Conservation (phyloP, 2,113 vertebrate genomes). For the Solea solea region DNA sequence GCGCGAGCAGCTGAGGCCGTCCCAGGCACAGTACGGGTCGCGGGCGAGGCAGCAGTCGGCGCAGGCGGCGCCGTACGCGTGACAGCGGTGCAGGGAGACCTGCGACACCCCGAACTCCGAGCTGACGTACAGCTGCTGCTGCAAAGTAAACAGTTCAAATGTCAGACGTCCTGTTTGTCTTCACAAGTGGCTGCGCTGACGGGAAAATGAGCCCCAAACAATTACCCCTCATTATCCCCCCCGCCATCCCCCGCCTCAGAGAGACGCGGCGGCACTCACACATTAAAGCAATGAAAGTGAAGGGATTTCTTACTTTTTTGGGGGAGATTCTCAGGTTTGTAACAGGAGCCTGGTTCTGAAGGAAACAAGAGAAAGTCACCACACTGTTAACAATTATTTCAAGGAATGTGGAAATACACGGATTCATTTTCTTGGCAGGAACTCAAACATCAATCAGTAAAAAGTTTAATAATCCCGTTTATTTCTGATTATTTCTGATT, state of each 20-base stretch:
- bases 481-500: not conserved
- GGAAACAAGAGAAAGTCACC: conserved; percentile 47
- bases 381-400: not conserved
- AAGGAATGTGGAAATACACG: no score
- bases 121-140: conserved; percentile 98
- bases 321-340: conserved; percentile 96
- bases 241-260: no score
- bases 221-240: conserved; percentile 51
- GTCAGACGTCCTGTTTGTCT: conserved; percentile 68
- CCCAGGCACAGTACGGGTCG: conserved; percentile 98
- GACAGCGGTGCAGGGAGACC: conserved; percentile 94
- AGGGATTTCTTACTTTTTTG: conserved; percentile 89
- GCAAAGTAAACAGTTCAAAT: conserved; percentile 74
- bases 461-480: no score
- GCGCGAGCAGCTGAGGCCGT: conserved; percentile 93
- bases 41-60: conserved; percentile 97
- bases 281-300: conserved; percentile 29
- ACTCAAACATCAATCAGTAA: not conserved
- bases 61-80: conserved; percentile 93
- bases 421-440: no score
- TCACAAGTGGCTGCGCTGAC: conserved; percentile 63
- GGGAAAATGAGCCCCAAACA: conserved; percentile 58
- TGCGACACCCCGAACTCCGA: conserved; percentile 93
- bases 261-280: conserved; percentile 20
- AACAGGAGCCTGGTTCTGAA: conserved; percentile 89